A percentile compares a stretch with the other conserved stretches of the same genome.
Conservation (phyloP, 2,113 vertebrate species). For the Cyphomyrus plagiostoma region DNA sequence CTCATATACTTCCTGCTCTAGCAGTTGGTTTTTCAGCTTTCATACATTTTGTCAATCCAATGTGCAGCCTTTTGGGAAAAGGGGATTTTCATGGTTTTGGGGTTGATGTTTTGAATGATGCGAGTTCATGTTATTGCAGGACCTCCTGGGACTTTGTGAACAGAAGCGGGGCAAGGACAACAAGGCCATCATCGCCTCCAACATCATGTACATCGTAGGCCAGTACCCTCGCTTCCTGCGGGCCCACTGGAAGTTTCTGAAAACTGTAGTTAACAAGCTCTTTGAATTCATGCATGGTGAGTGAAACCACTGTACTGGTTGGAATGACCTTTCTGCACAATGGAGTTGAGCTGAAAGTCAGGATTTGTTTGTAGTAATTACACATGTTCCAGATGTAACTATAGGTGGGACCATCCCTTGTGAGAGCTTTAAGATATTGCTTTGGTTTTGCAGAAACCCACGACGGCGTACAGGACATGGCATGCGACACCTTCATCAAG, state of each 20-base stretch:
- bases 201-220: constrained; percentile 99
- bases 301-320: constrained; percentile 15
- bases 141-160: constrained; percentile 93
- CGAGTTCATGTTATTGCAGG: constrained; percentile 56
- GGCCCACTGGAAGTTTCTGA: constrained; percentile 98
- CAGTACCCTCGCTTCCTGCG: constrained; percentile 95
- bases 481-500: constrained; percentile 98
- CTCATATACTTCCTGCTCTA: constrained; percentile 24
- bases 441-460: constrained; percentile 77
- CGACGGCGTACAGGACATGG: constrained; percentile 98
- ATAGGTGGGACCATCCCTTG: background rate
- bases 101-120: background rate
- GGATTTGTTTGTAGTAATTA: background rate
- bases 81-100: background rate
- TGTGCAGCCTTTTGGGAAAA: background rate
- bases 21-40: constrained; percentile 31
- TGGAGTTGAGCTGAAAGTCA: background rate
- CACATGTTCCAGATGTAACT: background rate
- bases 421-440: background rate
- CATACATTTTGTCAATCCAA: constrained; percentile 25
- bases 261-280: constrained; percentile 97
- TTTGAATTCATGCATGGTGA: constrained; percentile 99
- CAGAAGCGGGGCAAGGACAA: constrained; percentile 99
- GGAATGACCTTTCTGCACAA: background rate
- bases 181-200: constrained; percentile 98